phyloP scores from a whole-genome alignment of 2,888 invertebrate species.

The Merodon equestris region DNA sequence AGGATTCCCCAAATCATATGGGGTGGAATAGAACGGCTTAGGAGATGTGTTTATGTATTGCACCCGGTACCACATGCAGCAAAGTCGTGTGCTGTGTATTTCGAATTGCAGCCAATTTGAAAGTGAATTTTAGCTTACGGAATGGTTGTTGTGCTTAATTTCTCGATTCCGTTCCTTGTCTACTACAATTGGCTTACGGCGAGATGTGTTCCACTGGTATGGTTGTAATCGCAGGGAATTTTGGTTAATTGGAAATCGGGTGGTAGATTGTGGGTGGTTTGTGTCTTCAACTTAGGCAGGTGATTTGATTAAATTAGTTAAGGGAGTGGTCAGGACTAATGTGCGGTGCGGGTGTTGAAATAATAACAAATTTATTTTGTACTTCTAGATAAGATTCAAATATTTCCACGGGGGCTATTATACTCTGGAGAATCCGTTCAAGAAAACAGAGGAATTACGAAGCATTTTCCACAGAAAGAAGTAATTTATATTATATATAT shows the following conservation, averaged over 20 bases:
- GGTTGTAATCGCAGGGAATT: constrained; percentile 33
- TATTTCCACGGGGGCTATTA: too few species aligned
- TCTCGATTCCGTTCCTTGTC: constrained; percentile 43
- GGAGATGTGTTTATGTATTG: background rate
- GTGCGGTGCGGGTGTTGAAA: background rate
- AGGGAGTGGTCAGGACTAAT: background rate
- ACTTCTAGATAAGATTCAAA: too few species aligned
- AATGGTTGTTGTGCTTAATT: constrained; percentile 60
- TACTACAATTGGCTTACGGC: constrained; percentile 43
- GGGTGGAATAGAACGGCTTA: background rate
- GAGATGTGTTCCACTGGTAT: constrained; percentile 40
- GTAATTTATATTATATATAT: too few species aligned
- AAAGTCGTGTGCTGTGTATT: constrained; percentile 26
- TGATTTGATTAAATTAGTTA: constrained; percentile 46
- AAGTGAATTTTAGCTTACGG: constrained; percentile 55
- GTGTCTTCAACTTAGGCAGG: constrained; percentile 16
- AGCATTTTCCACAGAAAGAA: too few species aligned
- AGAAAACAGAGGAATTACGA: too few species aligned
- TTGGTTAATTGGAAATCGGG: constrained; percentile 52
- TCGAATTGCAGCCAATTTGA: constrained; percentile 59
- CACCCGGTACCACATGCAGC: constrained; percentile 1
- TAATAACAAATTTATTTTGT: too few species aligned
- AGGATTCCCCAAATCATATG: constrained; percentile 22
- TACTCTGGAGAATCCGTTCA: too few species aligned
- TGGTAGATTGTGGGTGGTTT: background rate